Conservation (phyloP, 1,140 invertebrate genomes). For the Medauroidea extradentata region DNA sequence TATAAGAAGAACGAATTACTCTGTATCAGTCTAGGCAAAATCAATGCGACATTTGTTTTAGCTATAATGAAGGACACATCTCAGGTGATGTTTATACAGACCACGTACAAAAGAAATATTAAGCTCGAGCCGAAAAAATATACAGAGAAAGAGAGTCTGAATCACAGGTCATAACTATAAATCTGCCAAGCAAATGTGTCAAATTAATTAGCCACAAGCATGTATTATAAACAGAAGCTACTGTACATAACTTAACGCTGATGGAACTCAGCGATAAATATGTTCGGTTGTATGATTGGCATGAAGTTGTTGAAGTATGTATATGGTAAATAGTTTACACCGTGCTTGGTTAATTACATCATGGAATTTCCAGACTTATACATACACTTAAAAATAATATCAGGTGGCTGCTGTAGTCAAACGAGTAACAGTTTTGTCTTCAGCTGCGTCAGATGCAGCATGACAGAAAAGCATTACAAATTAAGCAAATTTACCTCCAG, state of each 20-base stretch:
- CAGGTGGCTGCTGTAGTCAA: conserved; percentile 24
- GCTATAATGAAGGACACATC: neutral
- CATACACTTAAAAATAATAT: conserved; percentile 18
- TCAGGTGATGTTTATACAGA: neutral
- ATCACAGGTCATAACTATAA: conserved; percentile 7
- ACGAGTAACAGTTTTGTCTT: conserved; percentile 20
- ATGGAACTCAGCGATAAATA: conserved; percentile 25
- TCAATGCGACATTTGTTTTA: conserved; percentile 7
- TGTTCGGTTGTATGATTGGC: conserved; percentile 30
- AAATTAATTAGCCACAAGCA: conserved; percentile 16
- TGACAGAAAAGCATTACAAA: conserved; percentile 5
- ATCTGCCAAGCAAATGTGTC: conserved; percentile 17
- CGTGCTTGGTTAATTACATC: conserved; percentile 22
- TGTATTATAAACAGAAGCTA: conserved; percentile 31
- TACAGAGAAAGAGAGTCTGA: neutral
- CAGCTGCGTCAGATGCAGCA: conserved; percentile 4
- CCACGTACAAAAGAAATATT: conserved; percentile 4
- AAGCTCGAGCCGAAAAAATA: conserved; percentile 8
- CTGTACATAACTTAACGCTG: conserved; percentile 30
- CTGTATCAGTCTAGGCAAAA: conserved; percentile 1
- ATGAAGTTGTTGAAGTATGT: conserved; percentile 32
- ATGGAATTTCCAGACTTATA: neutral
- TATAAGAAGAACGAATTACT: neutral
- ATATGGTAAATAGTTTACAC: conserved; percentile 24
- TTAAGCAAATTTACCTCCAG: neutral